Percentiles rank a stretch among this genome's conserved stretches.
Evolutionary conservation across 2,888 invertebrate species (phyloP).

Genomic region (Timema podura): DNA sequence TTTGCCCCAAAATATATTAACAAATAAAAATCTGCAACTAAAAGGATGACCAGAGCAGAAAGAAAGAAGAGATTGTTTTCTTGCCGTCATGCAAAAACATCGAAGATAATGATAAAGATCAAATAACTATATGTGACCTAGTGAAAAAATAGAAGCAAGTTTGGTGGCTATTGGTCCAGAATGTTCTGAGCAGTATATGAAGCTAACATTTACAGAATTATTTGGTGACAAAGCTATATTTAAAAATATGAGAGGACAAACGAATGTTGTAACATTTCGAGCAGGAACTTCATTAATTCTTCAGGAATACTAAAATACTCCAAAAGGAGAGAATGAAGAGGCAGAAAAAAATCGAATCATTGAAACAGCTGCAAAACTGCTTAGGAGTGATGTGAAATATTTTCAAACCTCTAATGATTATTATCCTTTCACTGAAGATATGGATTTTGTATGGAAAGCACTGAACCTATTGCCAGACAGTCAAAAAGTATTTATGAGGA

Average conservation of each 20-base stretch:
- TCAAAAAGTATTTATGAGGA: not conserved
- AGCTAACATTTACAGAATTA: not conserved
- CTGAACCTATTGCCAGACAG: conserved; percentile 1
- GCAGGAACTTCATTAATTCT: not conserved
- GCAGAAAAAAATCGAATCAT: no score
- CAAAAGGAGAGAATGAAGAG: no score
- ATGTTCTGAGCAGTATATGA: conserved; percentile 2
- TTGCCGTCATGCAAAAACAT: not conserved
- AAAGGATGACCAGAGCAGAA: not conserved
- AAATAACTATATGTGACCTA: not conserved
- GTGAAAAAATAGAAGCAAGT: conserved; percentile 1
- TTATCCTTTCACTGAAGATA: not conserved
- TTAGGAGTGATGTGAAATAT: not conserved
- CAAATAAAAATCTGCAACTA: not conserved
- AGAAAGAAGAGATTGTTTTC: conserved; percentile 1
- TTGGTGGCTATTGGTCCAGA: not conserved
- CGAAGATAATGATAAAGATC: not conserved
- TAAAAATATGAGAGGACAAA: not conserved
- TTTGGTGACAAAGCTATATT: not conserved
- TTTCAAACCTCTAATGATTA: not conserved
- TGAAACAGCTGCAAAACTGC: no score
- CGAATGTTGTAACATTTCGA: not conserved
- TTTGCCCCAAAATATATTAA: not conserved
- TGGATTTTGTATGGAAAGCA: not conserved
- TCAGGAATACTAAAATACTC: not conserved